A percentile compares a stretch with the other conserved stretches of the same genome.
Conservation (phyloP, 1,140 invertebrate genomes). For the Anastrepha obliqua region DNA sequence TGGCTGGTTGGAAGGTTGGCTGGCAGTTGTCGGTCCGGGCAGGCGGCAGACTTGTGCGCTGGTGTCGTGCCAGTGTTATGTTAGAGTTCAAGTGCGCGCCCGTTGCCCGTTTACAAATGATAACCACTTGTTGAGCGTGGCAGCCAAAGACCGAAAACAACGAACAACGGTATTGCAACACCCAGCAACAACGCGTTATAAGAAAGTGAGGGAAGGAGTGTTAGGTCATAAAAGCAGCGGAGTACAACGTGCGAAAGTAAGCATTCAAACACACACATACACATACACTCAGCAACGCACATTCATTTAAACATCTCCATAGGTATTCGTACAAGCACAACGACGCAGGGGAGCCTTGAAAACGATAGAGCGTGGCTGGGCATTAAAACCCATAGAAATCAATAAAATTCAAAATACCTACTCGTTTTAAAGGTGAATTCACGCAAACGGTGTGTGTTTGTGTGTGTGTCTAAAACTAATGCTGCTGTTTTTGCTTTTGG, state of each 20-base stretch:
- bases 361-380: neutral
- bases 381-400: conserved; percentile 50
- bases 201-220: conserved; percentile 5
- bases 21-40: neutral
- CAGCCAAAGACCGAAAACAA: conserved; percentile 42
- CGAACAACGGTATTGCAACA: conserved; percentile 36
- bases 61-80: conserved; percentile 42
- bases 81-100: conserved; percentile 43
- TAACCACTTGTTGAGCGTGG: conserved; percentile 53
- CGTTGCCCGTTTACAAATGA: conserved; percentile 39
- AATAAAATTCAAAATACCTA: conserved; percentile 42
- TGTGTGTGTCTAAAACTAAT: neutral
- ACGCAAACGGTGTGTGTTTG: neutral
- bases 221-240: conserved; percentile 38
- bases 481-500: neutral
- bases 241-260: neutral
- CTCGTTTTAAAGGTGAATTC: conserved; percentile 18
- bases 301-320: neutral
- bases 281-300: neutral
- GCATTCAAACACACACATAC: neutral
- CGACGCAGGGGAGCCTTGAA: neutral
- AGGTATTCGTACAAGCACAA: neutral
- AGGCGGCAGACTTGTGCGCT: conserved; percentile 24
- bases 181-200: neutral
- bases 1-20: conserved; percentile 13